Base-by-base conservation (phyloP, 35 echinoderm and acorn worm species). In the Diadema setosum region DNA sequence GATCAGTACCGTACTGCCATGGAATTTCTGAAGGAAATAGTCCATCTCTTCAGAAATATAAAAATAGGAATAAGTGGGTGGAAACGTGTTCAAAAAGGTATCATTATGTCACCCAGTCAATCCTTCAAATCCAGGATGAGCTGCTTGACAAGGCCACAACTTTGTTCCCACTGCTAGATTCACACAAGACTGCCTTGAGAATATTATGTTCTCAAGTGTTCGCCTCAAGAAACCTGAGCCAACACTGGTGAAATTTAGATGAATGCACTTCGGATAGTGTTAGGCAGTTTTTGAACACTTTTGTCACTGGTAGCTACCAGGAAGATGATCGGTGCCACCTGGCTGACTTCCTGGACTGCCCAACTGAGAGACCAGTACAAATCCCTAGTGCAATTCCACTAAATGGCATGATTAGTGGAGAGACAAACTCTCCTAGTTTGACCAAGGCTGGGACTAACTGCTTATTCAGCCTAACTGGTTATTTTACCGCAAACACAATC, bases 131-230 rank as follows among this genome's bases (percentile, higher is more conserved):
- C 30, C 27, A 29, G 41, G 52, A 84, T 9, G 60, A 86, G n/a
- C 63, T 86, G 17, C 84, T 86, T 6, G 43, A 46, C 39, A n/a
- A 39, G 58, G 58, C 27, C 59, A 70, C 15, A 74, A 70, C 18
- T 86, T 70, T 30, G 21, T 86, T 12, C 9, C 73, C 23, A 86
- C 84, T 40, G 59, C 30, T 15, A 56, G 84, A 15, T 74, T 86
- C 43, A 86, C 84, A 21, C 84, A 86, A 33, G 84, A 86, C 46
- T 86, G 84, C 48, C 12, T 86, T 17, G 84, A 86, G 43, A 86
- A 86, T 61, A n/a, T n/a, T n/a, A 4, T 86, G 2, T 86, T 86
- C 63, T 70, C 58, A 24, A 40, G 40, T 41, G 84, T 86, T 42
- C 36, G 35, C 29, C 63, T 74, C 20, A 65, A 45, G 8, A 86